phyloP scores from a whole-genome alignment of 2,797 vertebrate genomes.

The Cottoperca gobio region DNA sequence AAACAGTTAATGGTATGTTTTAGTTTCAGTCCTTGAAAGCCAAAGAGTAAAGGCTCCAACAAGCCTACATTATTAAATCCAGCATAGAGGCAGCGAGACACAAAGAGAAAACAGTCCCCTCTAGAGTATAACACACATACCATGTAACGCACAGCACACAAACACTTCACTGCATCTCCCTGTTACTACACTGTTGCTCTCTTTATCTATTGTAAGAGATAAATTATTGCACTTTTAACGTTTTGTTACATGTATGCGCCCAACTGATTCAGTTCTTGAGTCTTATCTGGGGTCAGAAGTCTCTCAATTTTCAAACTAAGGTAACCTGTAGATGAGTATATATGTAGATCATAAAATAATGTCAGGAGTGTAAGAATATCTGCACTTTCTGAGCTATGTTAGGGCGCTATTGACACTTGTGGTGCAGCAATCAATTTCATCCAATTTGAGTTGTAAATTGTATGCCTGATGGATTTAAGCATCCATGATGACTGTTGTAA shows the following conservation, averaged over 20 bases:
- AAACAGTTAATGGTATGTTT: constrained; percentile 4
- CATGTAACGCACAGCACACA: background rate
- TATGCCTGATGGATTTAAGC: constrained; percentile 26
- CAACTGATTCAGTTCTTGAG: background rate
- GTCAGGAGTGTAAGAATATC: background rate
- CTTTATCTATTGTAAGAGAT: background rate
- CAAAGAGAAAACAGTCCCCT: background rate
- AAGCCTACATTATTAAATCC: background rate
- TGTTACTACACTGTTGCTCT: background rate
- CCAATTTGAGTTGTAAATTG: constrained; percentile 23
- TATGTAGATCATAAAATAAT: background rate
- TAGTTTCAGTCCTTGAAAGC: background rate
- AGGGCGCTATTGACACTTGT: background rate
- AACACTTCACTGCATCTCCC: background rate
- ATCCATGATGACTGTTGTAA: constrained; percentile 15
- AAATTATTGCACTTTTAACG: background rate
- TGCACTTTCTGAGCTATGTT: background rate
- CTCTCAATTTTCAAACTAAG: background rate
- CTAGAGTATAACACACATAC: background rate
- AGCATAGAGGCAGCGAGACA: background rate
- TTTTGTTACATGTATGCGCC: background rate
- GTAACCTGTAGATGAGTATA: background rate
- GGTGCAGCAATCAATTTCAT: constrained; percentile 15
- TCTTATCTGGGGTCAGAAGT: background rate
- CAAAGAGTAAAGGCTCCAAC: background rate